Base-by-base conservation (phyloP, 2,797 vertebrate species). In the Rhinogobio ventralis region DNA sequence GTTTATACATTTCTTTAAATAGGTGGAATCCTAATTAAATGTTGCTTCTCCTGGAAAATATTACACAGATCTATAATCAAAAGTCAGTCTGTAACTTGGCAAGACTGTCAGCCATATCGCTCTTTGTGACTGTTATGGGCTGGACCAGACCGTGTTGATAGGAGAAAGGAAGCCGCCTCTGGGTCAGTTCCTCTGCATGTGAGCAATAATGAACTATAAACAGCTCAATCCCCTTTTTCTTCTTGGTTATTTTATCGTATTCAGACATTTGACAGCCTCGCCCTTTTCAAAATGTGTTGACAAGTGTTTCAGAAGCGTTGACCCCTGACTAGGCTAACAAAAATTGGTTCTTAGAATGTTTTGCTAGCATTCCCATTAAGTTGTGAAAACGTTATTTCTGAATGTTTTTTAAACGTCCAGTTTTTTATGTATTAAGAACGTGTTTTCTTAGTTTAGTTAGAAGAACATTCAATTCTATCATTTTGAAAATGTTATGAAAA, bases 81-180 rank as follows among this genome's bases (percentile, higher is more conserved):
- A 76, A 39, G 51, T 36, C 28, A 39, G 53, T 13, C 19, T 2
- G 2, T 53, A 14, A 53, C 13, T 53, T 30, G 33, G 28, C 46
- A 14, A 53, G 72, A 74, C 30, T 39, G 66, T 5, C 66, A 39
- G 30, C 19, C 28, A 74, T 14, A 4, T 51, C 72, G 1, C 25
- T 0, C 17, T 85, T 55, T 53, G 74, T 39, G 25, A 46, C 79
- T 85, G 77, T 77, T 88, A 30, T 71, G 25, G 17, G 42, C 60
- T 78, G 15, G 39, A 46, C n/a, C 57, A 78, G 39, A 30, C 15
- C 13, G 10, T 11, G 75, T 5, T 64, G 57, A 78, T 57, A 62
- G 57, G 39, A 20, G 45, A 72, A 28, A 49, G 75, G 39, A 78
- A 78, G 75, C 42, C 76, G 73, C 57, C 76, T 45, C 2, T 0